Base-by-base conservation (phyloP, 2,113 vertebrate species). In the Gnathonemus longibarbis region DNA sequence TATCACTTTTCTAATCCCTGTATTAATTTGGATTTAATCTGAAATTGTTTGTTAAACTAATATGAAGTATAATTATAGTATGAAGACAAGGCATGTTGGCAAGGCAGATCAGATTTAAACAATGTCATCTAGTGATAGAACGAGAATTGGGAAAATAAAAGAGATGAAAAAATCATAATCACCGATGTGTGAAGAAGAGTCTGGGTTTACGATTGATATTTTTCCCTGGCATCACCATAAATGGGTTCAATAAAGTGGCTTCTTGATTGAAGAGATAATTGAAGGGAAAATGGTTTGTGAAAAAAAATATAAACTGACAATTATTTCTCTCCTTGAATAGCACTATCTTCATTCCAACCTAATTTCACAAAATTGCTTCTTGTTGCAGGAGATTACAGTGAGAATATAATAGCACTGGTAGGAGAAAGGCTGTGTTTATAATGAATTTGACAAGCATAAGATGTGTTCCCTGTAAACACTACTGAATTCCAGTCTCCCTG, bases 361-460 rank as follows among this genome's bases (percentile, higher is more conserved):
- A 49, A 85, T 48, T 85, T 85, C 84, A 45, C 24, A 52, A 52
- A 89, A 58, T 84, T 58, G 50, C 50, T 39, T 89, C 35, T 50
- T 48, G 84, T 85, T n/a, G 39, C 24, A 85, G 84, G 50, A 45
- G 35, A 89, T 89, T 58, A 89, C 3, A 13, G 77, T 45, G n/a
- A 85, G 89, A 58, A 6, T 50, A 13, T 45, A 89, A 89, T 89
- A 19, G 35, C 21, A 11, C 39, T 46, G 13, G 42, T 8, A 45
- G 46, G 10, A n/a, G 89, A 45, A 21, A 27, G 66, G 27, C 50
- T 85, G 80, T 89, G 83, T 66, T 89, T 39, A 52, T 45, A 89
- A 85, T 84, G 80, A 62, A 48, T 85, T 46, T 89, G 35, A 56
- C 80, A 89, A 56, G 50, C 39, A 58, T 46, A 85, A 24, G 39